A percentile compares a stretch with the other conserved stretches of the same genome.
Conservation (phyloP, 1,140 invertebrate species). For the Drosophila sproati region DNA sequence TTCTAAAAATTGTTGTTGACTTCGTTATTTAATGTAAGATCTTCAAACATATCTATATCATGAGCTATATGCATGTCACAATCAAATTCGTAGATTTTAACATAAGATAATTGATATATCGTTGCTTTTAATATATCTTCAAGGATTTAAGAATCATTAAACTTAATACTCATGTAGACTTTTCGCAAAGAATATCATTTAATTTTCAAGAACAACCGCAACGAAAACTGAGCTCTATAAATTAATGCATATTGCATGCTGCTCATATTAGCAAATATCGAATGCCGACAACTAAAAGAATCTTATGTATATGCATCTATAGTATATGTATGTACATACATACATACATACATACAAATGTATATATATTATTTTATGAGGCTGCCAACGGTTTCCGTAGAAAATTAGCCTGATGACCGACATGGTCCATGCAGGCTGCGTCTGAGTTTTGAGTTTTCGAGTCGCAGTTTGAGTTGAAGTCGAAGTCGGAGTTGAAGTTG, state of each 20-base stretch:
- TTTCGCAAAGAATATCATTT: too few species aligned
- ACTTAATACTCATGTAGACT: too few species aligned
- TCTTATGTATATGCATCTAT: slow-evolving; percentile 12
- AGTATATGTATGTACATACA: slow-evolving; percentile 8
- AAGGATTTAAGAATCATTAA: too few species aligned
- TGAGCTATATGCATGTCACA: too few species aligned
- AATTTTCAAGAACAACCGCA: neutral
- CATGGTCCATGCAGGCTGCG: slow-evolving; percentile 46
- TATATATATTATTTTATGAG: slow-evolving; percentile 59
- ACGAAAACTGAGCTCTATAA: slow-evolving; percentile 10
- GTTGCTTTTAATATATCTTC: too few species aligned
- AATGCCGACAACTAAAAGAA: slow-evolving; percentile 6
- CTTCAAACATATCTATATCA: too few species aligned
- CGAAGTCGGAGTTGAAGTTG: neutral
- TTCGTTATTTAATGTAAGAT: too few species aligned
- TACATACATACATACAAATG: neutral
- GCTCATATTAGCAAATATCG: slow-evolving; percentile 4
- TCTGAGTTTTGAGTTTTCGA: slow-evolving; percentile 33
- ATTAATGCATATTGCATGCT: neutral
- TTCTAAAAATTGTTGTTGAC: too few species aligned
- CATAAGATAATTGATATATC: too few species aligned
- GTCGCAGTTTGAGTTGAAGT: slow-evolving; percentile 14
- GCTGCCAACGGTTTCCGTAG: slow-evolving; percentile 66
- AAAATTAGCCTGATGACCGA: slow-evolving; percentile 72
- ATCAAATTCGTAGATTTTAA: too few species aligned